These are phyloP conservation scores for Ametastegia equiseti DNA, from an alignment of 2,888 invertebrate species.

Conservation along the genomic window DNA sequence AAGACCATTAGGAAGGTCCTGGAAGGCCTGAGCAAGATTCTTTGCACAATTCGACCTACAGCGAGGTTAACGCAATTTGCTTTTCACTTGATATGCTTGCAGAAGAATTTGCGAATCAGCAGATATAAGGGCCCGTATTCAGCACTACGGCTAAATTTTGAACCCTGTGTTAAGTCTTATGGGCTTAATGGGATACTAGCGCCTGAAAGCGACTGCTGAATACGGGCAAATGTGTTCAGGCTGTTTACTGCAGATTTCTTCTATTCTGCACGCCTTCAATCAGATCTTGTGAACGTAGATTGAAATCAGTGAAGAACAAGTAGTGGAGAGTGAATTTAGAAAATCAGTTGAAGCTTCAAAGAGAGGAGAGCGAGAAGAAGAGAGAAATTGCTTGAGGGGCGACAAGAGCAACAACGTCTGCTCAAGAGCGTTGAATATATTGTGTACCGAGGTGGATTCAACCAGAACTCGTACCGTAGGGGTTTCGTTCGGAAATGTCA, in stretches of 20 bases:
- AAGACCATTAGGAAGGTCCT: background rate
- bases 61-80: background rate
- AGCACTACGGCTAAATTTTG: too few relatives aligned
- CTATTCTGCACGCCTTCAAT: background rate
- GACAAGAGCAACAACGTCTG: background rate
- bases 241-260: background rate
- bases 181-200: too few relatives aligned
- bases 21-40: background rate
- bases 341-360: background rate
- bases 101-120: background rate
- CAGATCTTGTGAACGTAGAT: background rate
- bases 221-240: too few relatives aligned
- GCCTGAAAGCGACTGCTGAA: too few relatives aligned
- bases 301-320: background rate
- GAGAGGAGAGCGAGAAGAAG: background rate
- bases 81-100: background rate
- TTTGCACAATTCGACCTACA: background rate
- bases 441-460: slow-evolving; percentile 23
- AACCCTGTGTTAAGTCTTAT: too few relatives aligned
- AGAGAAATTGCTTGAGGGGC: slow-evolving; percentile 14
- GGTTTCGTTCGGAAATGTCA: slow-evolving; percentile 11
- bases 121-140: background rate
- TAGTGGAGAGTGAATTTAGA: background rate
- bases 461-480: slow-evolving; percentile 9
- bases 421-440: slow-evolving; percentile 29